Percentiles rank a stretch among this genome's conserved stretches.
phyloP scores from a whole-genome alignment of 1,140 invertebrate species.

The Bombyx mori region ASM3026992v2 NC_085115.1:15747501-15748000 shows the following conservation, averaged over 20 bases:
- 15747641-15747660: constrained; percentile 27
- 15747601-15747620: constrained; percentile 51
- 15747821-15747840: constrained; percentile 48
- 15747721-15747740: constrained; percentile 4
- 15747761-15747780: constrained; percentile 65
- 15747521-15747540: too few species aligned
- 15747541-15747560: too few species aligned
- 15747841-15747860: background rate
- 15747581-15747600: too few species aligned
- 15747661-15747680: background rate
- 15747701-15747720: constrained; percentile 5
- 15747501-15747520: too few species aligned
- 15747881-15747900: too few species aligned
- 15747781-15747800: constrained; percentile 65
- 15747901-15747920: too few species aligned
- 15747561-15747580: too few species aligned
- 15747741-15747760: constrained; percentile 52
- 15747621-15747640: constrained; percentile 67
- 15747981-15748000: too few species aligned
- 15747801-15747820: constrained; percentile 67
- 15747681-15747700: constrained; percentile 50
- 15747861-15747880: too few species aligned
- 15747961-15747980: too few species aligned
- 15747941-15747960: too few species aligned
- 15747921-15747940: too few species aligned